Conservation (phyloP, 23 tunicate species). For the Phallusia fumigata region DNA sequence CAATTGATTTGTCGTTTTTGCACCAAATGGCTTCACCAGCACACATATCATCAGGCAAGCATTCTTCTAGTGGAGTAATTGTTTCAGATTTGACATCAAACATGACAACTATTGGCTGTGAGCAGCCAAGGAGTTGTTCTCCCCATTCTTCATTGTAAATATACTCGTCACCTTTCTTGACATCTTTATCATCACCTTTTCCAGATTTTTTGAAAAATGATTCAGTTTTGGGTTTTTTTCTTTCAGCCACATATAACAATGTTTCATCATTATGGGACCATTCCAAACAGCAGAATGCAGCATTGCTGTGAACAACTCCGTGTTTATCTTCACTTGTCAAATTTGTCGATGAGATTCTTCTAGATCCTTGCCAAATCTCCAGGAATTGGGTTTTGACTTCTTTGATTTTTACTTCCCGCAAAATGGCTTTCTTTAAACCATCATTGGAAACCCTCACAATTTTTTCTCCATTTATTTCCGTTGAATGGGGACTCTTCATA, state of each 20-base stretch:
- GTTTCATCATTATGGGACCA: slow-evolving; percentile 66
- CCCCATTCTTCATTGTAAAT: slow-evolving; percentile 77
- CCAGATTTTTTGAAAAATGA: slow-evolving; percentile 26
- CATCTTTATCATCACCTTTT: slow-evolving; percentile 20
- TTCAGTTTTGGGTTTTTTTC: slow-evolving; percentile 34
- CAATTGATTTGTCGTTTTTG: slow-evolving; percentile 39
- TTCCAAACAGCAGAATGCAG: slow-evolving; percentile 71
- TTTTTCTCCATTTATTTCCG: slow-evolving; percentile 51
- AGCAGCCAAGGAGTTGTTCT: slow-evolving; percentile 59
- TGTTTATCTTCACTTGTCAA: slow-evolving; percentile 63
- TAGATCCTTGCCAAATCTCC: slow-evolving; percentile 63
- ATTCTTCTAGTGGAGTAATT: slow-evolving; percentile 27
- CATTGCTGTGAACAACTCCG: slow-evolving; percentile 63
- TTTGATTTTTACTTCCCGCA: slow-evolving; percentile 43
- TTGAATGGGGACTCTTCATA: slow-evolving; percentile 16
- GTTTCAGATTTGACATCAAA: slow-evolving; percentile 41
- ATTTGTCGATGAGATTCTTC: slow-evolving; percentile 35
- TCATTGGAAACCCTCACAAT: slow-evolving; percentile 30
- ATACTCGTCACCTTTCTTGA: slow-evolving; percentile 38
- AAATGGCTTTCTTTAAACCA: slow-evolving; percentile 30
- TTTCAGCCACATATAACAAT: slow-evolving; percentile 71
- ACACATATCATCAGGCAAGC: slow-evolving; percentile 49
- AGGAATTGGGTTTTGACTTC: slow-evolving; percentile 49
- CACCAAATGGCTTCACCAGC: slow-evolving; percentile 54
- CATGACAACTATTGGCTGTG: slow-evolving; percentile 54